Conservation (phyloP, 2,888 invertebrate genomes). For the Gymnosoma rotundatum region DNA sequence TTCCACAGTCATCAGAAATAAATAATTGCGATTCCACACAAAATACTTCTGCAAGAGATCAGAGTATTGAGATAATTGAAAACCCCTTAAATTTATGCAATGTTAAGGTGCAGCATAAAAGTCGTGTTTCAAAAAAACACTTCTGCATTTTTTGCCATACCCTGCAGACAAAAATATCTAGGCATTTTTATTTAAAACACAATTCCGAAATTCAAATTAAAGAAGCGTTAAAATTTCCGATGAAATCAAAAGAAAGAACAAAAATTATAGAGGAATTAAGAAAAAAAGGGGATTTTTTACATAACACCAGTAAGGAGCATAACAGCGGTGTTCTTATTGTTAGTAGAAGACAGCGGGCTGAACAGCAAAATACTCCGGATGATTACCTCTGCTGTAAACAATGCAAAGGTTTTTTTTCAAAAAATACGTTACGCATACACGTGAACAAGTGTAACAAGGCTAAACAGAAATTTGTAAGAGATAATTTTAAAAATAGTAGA, state of each 20-base stretch:
- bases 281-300: slow-evolving; percentile 2
- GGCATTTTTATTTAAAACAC: too few relatives aligned
- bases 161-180: too few relatives aligned
- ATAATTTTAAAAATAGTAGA: not conserved
- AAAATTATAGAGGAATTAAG: not conserved
- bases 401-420: not conserved
- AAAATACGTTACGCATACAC: slow-evolving; percentile 1
- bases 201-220: not conserved
- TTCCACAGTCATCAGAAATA: too few relatives aligned
- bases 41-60: too few relatives aligned
- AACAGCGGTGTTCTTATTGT: not conserved
- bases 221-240: not conserved
- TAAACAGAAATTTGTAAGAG: not conserved
- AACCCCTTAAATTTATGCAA: too few relatives aligned
- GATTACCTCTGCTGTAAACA: not conserved
- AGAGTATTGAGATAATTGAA: too few relatives aligned
- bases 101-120: too few relatives aligned
- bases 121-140: too few relatives aligned
- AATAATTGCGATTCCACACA: too few relatives aligned
- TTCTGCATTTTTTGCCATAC: too few relatives aligned
- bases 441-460: not conserved
- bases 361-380: not conserved
- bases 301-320: not conserved
- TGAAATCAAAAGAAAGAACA: not conserved
- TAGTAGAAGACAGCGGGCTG: not conserved